Conservation (phyloP, 1,140 invertebrate species). For the Dufourea novaeangliae region DNA sequence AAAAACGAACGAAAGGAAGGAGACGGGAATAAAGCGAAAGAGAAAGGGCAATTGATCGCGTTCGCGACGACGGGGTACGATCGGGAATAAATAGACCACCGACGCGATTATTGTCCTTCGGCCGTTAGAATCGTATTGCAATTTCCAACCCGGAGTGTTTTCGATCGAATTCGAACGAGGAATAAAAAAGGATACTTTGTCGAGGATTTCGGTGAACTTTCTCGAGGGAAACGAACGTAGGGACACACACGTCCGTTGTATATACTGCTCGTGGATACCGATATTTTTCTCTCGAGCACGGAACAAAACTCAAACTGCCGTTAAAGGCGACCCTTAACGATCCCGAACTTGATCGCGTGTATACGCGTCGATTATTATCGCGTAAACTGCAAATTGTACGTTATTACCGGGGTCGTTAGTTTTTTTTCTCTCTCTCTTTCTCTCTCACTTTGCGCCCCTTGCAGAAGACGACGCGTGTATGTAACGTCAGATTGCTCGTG, state of each 20-base stretch:
- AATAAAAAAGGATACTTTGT: too few relatives aligned
- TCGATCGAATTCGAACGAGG: not conserved
- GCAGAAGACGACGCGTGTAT: not conserved
- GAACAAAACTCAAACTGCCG: not conserved
- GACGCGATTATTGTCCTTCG: slow-evolving; percentile 45
- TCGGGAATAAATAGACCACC: too few relatives aligned
- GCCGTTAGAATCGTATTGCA: slow-evolving; percentile 3
- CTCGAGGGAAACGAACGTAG: not conserved
- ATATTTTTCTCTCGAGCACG: not conserved
- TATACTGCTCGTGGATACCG: not conserved
- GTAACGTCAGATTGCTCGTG: slow-evolving; percentile 22
- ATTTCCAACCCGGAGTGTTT: slow-evolving; percentile 4
- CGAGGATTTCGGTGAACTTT: not conserved
- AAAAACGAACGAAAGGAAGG: slow-evolving; percentile 23
- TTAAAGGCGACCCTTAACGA: slow-evolving; percentile 25
- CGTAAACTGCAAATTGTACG: slow-evolving; percentile 40
- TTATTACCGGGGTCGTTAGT: slow-evolving; percentile 21
- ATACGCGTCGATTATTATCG: slow-evolving; percentile 25
- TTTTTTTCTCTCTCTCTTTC: too few relatives aligned
- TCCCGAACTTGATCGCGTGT: slow-evolving; percentile 29
- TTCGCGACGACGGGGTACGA: slow-evolving; percentile 37
- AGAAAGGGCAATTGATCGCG: slow-evolving; percentile 49
- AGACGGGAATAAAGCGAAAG: slow-evolving; percentile 40
- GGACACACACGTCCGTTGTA: too few relatives aligned
- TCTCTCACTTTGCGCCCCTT: slow-evolving; percentile 12